Evolutionary conservation across 2,797 vertebrate species (phyloP), one percentile per base, ranked within the genome.

Genomic region (Hydrolagus colliei): DNA sequence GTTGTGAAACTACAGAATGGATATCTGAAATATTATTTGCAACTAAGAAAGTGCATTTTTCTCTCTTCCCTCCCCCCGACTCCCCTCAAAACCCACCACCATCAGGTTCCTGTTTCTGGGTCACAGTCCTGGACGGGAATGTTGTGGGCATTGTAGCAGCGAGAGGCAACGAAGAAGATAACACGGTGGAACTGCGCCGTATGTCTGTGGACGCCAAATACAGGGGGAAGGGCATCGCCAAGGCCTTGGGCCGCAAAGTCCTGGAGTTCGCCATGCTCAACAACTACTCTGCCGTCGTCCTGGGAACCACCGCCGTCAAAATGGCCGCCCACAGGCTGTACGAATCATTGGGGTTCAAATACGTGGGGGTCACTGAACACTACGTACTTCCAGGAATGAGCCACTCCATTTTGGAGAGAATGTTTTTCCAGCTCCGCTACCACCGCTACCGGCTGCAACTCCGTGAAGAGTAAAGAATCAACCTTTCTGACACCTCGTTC

Each of bases 401-500:
- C 14, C 96, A 95, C 90, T 97, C 97, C 86, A 91, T 93, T 87
- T 92, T 96, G 87, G 97, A 99, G 95, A 96, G 95, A 93, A 95
- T 99, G 92, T 99, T 99, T 94, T 99, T 99, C 93, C 98, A 99
- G 95, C 95, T 99, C 90, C 98, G 97, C 91, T 96, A 99, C 92
- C 97, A 97, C 93, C 96, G 95, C 92, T 99, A 99, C 94, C 96
- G 96, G 93, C 93, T 99, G 93, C 97, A 99, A 95, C 95, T 99
- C 89, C 96, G 96, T 63, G 98, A 99, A 93, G 97, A 99, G 95
- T 99, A 95, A 96, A 89, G n/a, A 59, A 88, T 87, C 10, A 13
- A 20, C 71, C 22, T n/a, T 18, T n/a, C 68, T n/a, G 27, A 9
- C 86, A 52, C 89, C 87, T 86, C 72, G 22, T 85, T 74, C 72